Conservation (phyloP, 2,888 invertebrate genomes). For the Cartodere bifasciata region DNA sequence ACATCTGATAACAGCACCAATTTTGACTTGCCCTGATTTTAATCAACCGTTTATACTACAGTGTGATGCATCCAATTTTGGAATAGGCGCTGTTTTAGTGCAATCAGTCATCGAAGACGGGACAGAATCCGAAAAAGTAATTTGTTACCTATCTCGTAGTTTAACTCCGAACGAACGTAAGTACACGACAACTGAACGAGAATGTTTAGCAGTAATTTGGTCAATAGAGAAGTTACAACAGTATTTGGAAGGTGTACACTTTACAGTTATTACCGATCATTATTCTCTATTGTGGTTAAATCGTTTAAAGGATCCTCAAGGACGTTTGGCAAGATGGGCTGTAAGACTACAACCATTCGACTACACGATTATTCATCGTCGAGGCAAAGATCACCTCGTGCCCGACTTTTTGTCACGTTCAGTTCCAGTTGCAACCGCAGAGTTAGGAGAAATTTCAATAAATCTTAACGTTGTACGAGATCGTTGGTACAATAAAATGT, state of each 20-base stretch:
- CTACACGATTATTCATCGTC: conserved; percentile 11
- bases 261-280: conserved; percentile 14
- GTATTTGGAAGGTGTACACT: conserved; percentile 12
- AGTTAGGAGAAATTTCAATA: no score
- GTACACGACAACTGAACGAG: conserved; percentile 13
- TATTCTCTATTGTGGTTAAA: conserved; percentile 11
- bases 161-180: conserved; percentile 13
- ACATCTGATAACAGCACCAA: conserved; percentile 9
- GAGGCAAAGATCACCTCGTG: conserved; percentile 8
- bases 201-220: conserved; percentile 14
- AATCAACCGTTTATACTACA: conserved; percentile 15
- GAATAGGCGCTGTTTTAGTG: conserved; percentile 16
- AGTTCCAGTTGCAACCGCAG: no score
- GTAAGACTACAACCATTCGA: conserved; percentile 7
- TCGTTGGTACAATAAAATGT: no score
- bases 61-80: conserved; percentile 16
- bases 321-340: conserved; percentile 7
- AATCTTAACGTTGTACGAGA: no score
- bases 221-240: conserved; percentile 12
- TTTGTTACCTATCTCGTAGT: conserved; percentile 8
- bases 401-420: conserved; percentile 6
- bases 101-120: conserved; percentile 3
- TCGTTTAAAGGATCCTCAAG: conserved; percentile 4
- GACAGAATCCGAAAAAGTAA: conserved; percentile 8
- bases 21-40: conserved; percentile 9